phyloP scores from a whole-genome alignment of 2,113 vertebrate genomes.

The Microtus ochrogaster region DNA sequence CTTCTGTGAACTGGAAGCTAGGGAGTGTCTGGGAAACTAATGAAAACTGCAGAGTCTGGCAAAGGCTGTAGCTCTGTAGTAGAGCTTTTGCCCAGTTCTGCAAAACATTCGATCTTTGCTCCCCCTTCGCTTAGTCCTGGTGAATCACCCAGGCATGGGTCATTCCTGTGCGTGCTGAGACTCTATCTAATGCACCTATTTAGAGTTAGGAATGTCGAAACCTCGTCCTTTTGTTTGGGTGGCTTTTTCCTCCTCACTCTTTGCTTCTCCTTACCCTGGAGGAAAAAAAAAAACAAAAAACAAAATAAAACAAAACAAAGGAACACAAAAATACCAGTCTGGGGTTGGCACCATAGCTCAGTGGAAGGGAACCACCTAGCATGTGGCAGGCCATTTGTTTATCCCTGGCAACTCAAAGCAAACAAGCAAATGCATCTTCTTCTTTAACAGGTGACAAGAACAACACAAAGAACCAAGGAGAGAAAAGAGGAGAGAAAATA shows the following conservation, averaged over 20 bases:
- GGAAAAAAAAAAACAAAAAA: not conserved
- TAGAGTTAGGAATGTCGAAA: not conserved
- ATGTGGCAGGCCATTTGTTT: not conserved
- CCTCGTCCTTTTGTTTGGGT: not conserved
- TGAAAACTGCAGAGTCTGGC: conserved; percentile 8
- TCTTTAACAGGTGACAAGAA: conserved; percentile 41
- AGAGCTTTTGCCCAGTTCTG: not conserved
- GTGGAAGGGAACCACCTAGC: not conserved
- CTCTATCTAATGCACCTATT: not conserved
- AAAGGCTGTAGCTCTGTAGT: not conserved
- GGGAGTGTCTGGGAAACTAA: not conserved
- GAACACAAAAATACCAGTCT: conserved; percentile 18
- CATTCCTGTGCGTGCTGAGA: not conserved
- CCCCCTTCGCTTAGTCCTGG: not conserved
- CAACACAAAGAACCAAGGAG: not conserved
- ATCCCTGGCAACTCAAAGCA: not conserved
- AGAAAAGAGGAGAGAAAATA: not conserved
- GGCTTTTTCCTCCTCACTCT: not conserved
- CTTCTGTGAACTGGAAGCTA: not conserved
- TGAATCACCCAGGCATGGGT: not conserved
- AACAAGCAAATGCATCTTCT: not conserved
- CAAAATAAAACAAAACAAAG: not conserved
- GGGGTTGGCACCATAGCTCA: not conserved
- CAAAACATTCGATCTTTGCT: not conserved
- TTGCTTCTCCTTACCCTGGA: not conserved